These are phyloP conservation scores for Zophobas morio DNA, from an alignment of 1,140 invertebrate species.

Conservation along the genomic window DNA sequence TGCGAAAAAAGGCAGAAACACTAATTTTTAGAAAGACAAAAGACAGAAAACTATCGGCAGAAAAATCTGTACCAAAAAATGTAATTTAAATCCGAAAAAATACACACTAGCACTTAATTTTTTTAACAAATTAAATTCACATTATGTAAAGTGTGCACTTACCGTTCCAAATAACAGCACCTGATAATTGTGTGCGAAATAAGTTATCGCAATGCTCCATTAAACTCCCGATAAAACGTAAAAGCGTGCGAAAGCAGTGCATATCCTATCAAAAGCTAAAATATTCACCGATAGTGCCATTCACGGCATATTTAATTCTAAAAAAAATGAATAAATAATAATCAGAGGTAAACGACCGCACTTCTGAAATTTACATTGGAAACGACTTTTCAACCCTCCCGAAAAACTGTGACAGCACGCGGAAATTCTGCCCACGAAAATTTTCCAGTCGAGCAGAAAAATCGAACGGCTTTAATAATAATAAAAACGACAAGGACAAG, in stretches of 20 bases:
- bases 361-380: conserved; percentile 4
- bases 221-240: conserved; percentile 10
- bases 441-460: too few species aligned
- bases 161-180: background rate
- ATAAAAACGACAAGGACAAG: too few species aligned
- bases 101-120: too few species aligned
- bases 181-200: conserved; percentile 22
- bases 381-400: background rate
- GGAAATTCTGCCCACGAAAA: background rate
- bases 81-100: too few species aligned
- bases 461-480: too few species aligned
- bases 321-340: conserved; percentile 11
- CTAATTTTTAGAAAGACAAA: too few species aligned
- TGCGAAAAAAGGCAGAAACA: too few species aligned
- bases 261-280: conserved; percentile 17
- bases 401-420: background rate
- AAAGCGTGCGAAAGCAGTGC: conserved; percentile 15
- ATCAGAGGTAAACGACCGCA: conserved; percentile 23
- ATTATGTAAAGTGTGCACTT: too few species aligned
- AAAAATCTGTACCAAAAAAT: too few species aligned
- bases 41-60: too few species aligned
- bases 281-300: conserved; percentile 6
- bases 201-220: conserved; percentile 26
- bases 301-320: conserved; percentile 22
- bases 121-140: too few species aligned